Evolutionary conservation across 2,888 invertebrate species (phyloP).

Genomic region (Pimpla rufipes): DNA sequence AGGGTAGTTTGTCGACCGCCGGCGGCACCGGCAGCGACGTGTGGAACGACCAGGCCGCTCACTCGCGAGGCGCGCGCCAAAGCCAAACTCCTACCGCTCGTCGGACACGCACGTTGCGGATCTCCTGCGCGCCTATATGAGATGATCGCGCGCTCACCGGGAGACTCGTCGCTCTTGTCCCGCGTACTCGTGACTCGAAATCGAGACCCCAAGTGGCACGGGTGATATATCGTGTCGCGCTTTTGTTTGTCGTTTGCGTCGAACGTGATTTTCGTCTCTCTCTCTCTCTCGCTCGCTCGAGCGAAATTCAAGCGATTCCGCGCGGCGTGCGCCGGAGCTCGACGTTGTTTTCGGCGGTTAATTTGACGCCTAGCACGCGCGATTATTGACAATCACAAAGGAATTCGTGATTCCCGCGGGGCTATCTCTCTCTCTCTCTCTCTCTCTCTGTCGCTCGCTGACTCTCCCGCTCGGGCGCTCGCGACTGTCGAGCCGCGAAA

Average conservation of each 20-base stretch:
- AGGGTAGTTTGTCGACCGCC: not conserved
- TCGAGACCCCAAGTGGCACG: slow-evolving; percentile 55
- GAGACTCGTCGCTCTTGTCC: slow-evolving; percentile 33
- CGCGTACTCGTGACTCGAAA: slow-evolving; percentile 42
- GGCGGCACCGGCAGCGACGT: not conserved
- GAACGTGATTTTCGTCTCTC: not conserved
- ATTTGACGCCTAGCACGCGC: slow-evolving; percentile 7
- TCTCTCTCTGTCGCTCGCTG: not conserved
- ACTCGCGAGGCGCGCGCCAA: slow-evolving; percentile 27
- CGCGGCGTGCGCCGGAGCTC: not conserved
- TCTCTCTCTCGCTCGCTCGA: too few relatives aligned
- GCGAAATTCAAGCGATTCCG: not conserved
- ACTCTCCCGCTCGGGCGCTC: too few relatives aligned
- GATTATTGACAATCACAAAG: slow-evolving; percentile 18
- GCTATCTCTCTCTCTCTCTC: not conserved
- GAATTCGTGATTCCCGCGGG: slow-evolving; percentile 38
- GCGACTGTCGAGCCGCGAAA: not conserved
- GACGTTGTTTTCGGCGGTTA: slow-evolving; percentile 18
- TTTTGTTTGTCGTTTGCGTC: slow-evolving; percentile 11
- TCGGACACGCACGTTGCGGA: slow-evolving; percentile 40
- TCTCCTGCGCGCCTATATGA: slow-evolving; percentile 43
- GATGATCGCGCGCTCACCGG: slow-evolving; percentile 62
- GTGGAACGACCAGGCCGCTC: not conserved
- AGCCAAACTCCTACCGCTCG: slow-evolving; percentile 6
- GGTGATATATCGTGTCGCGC: slow-evolving; percentile 22